These are phyloP conservation scores for Aphidius ervi DNA, from an alignment of 1,140 invertebrate species.

Conservation along the genomic window DNA sequence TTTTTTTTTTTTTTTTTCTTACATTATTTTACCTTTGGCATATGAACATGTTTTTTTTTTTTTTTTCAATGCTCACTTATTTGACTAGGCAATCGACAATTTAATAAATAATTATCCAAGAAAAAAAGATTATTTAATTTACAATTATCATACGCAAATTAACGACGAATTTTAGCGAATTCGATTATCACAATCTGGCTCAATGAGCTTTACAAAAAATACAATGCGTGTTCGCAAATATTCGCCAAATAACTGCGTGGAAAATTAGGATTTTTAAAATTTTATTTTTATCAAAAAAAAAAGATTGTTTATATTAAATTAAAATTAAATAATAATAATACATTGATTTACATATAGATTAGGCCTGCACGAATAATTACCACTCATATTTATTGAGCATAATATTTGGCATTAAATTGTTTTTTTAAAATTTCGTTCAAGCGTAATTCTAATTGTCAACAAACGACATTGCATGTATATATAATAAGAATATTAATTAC, in stretches of 20 bases:
- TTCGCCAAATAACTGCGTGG: background rate
- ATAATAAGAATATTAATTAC: constrained; percentile 9
- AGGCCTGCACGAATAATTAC: background rate
- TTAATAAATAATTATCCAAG: background rate
- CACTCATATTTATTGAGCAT: background rate
- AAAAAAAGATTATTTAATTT: constrained; percentile 3
- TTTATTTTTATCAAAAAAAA: background rate
- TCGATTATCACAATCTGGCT: constrained; percentile 53
- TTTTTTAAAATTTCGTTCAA: constrained; percentile 6
- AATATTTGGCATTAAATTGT: background rate
- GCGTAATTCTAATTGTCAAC: constrained; percentile 7
- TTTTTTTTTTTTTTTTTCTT: background rate
- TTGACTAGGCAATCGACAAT: too few species aligned
- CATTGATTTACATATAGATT: background rate
- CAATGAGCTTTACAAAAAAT: constrained; percentile 52
- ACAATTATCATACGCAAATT: constrained; percentile 7
- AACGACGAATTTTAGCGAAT: constrained; percentile 39
- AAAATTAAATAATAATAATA: too few species aligned
- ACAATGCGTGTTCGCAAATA: constrained; percentile 46
- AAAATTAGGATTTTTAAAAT: background rate
- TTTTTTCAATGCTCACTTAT: too few species aligned
- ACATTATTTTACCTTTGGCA: too few species aligned
- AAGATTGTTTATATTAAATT: too few species aligned
- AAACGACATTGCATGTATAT: constrained; percentile 13
- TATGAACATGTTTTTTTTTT: too few species aligned